Evolutionary conservation across 2,113 vertebrate species (phyloP).

Genomic region (Amphiprion percula): DNA sequence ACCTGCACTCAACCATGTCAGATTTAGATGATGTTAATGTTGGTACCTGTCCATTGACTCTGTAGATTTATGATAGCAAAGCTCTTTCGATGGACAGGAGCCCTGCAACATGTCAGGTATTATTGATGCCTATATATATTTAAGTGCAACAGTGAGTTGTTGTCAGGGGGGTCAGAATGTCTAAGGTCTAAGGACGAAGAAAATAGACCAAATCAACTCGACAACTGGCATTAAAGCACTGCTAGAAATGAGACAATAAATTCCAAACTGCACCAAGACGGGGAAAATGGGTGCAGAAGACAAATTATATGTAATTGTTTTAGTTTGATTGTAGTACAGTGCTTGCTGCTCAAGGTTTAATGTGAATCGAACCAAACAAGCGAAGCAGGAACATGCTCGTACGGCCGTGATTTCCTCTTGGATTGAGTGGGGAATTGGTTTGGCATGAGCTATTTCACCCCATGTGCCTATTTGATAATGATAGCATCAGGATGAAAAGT

Average conservation of each 20-base stretch:
- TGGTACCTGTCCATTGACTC: background rate
- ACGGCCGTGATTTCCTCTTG: background rate
- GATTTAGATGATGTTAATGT: constrained; percentile 10
- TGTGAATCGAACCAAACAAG: background rate
- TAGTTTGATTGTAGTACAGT: background rate
- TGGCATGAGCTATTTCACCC: background rate
- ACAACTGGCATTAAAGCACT: background rate
- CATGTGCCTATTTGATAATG: background rate
- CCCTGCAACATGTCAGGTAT: constrained; percentile 4
- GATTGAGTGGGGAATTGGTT: background rate
- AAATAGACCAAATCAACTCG: background rate
- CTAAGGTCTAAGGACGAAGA: background rate
- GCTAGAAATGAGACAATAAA: no score
- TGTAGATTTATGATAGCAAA: constrained; percentile 22
- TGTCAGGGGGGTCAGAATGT: background rate
- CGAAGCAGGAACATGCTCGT: background rate
- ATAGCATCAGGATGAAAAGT: constrained; percentile 11
- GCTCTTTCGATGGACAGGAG: constrained; percentile 1
- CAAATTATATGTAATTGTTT: background rate
- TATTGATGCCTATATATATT: constrained; percentile 20
- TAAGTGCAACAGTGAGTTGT: constrained; percentile 3
- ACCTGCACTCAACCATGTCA: constrained; percentile 29
- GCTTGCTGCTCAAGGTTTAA: constrained; percentile 14
- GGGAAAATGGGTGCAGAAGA: background rate
- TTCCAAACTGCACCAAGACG: background rate